Percentiles rank a stretch among this genome's conserved stretches.
phyloP scores from a whole-genome alignment of 2,113 vertebrate species.

The Bubo bubo region DNA sequence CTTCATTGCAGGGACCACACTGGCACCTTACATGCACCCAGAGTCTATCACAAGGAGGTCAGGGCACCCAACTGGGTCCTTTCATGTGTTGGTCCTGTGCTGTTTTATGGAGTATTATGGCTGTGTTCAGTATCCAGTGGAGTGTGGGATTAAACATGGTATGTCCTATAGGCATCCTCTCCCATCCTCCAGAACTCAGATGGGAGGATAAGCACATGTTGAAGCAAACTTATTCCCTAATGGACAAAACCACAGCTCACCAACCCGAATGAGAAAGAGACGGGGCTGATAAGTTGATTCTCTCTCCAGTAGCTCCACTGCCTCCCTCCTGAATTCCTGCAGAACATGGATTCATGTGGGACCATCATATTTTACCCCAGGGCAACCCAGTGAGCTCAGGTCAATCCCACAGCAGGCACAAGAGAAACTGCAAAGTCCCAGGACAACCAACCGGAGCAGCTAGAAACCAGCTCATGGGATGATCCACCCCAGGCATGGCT shows the following conservation, averaged over 20 bases:
- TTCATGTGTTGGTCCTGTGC: neutral
- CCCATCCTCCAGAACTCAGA: neutral
- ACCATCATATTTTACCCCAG: accelerated
- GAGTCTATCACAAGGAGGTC: neutral
- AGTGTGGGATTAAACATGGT: neutral
- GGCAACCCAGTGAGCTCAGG: neutral
- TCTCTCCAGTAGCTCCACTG: neutral
- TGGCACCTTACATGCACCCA: neutral
- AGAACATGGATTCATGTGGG: neutral
- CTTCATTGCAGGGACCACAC: neutral
- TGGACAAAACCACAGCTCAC: neutral
- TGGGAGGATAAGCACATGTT: neutral
- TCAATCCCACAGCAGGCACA: neutral
- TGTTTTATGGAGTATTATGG: neutral
- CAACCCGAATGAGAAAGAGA: neutral
- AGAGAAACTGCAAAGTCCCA: neutral
- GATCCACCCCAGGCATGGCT: neutral
- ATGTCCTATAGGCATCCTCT: neutral
- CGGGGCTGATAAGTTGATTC: neutral
- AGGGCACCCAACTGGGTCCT: neutral
- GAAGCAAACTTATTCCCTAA: neutral
- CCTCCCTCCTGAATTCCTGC: neutral
- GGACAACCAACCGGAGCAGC: neutral
- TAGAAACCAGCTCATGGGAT: neutral
- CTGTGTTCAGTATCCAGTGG: neutral